Percentiles rank a stretch among this genome's conserved stretches.
Conservation (phyloP, 2,888 invertebrate genomes). For the Celastrina argiolus region DNA sequence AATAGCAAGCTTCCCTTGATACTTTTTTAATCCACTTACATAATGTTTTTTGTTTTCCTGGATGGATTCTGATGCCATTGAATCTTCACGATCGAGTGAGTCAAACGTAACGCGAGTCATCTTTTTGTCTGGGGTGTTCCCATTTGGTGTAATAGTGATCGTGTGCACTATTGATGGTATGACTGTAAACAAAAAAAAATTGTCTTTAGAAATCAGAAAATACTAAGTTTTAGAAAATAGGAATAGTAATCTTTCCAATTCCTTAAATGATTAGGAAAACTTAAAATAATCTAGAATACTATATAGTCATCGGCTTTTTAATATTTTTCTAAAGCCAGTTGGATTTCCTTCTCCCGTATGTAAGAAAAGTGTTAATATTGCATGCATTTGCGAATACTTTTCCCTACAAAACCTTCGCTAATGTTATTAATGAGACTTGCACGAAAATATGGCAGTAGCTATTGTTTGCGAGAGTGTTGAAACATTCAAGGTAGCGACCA, state of each 20-base stretch:
- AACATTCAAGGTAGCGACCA: slow-evolving; percentile 4
- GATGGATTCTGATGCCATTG: slow-evolving; percentile 35
- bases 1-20: slow-evolving; percentile 57
- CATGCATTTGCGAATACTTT: background rate
- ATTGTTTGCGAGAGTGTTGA: slow-evolving; percentile 17
- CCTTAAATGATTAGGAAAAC: background rate
- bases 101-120: slow-evolving; percentile 38
- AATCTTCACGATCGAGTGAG: slow-evolving; percentile 4
- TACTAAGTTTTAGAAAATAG: background rate
- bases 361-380: background rate
- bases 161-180: slow-evolving; percentile 51
- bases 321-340: no score
- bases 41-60: slow-evolving; percentile 32
- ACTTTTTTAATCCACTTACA: slow-evolving; percentile 24
- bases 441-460: slow-evolving; percentile 7
- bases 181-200: slow-evolving; percentile 59
- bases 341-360: background rate
- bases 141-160: slow-evolving; percentile 71
- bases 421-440: background rate
- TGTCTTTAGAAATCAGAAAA: background rate
- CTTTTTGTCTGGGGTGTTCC: slow-evolving; percentile 70
- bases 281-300: no score
- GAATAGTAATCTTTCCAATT: background rate
- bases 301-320: no score
- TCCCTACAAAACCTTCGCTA: background rate